These are phyloP conservation scores for Aptenodytes forsteri DNA, from an alignment of 2,113 vertebrate genomes.

Conservation along the genomic window DNA sequence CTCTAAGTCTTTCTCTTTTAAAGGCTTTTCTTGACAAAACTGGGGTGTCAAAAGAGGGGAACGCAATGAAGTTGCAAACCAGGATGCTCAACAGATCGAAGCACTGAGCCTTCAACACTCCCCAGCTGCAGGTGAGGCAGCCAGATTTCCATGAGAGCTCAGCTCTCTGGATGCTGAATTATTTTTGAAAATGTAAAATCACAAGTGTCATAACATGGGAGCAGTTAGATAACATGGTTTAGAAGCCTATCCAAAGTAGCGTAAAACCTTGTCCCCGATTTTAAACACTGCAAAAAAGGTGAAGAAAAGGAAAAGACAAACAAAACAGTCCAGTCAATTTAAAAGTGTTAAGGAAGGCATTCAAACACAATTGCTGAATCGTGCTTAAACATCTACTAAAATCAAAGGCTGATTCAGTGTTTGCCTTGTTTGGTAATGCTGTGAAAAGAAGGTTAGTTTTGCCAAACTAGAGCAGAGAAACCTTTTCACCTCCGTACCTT, in stretches of 20 bases:
- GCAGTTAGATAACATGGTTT: neutral
- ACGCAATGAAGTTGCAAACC: neutral
- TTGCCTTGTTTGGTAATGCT: conserved; percentile 11
- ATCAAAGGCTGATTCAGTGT: neutral
- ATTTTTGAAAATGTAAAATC: neutral
- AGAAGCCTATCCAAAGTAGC: neutral
- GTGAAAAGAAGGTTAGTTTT: neutral
- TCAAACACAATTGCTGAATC: neutral
- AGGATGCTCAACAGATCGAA: neutral
- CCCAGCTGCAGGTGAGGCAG: neutral
- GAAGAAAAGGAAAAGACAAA: neutral
- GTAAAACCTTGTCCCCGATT: neutral
- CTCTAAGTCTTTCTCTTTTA: neutral
- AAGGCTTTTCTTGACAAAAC: neutral
- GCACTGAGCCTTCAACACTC: neutral
- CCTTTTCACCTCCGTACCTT: neutral
- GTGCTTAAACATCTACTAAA: neutral
- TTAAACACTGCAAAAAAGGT: neutral
- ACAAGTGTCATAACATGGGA: neutral
- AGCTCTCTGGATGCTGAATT: neutral
- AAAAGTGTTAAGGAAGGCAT: neutral
- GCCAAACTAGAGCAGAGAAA: neutral
- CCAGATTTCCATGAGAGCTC: accelerated
- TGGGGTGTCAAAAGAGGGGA: neutral
- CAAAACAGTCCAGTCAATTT: neutral